Conservation (phyloP, 2,888 invertebrate species). For the Dendrolimus pini region DNA sequence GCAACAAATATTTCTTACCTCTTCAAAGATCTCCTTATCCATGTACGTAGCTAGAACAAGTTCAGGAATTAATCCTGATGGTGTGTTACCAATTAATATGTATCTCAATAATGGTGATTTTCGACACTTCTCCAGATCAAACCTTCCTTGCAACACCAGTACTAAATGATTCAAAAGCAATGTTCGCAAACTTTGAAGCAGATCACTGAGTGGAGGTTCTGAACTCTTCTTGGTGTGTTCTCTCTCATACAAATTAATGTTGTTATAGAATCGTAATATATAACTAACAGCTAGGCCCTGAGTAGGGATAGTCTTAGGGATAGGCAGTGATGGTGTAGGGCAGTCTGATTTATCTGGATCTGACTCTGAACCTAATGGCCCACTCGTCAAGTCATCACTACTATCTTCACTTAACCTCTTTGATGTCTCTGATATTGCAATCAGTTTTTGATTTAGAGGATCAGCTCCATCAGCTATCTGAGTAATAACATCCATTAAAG, state of each 20-base stretch:
- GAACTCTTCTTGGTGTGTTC: slow-evolving; percentile 86
- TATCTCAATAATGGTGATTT: slow-evolving; percentile 82
- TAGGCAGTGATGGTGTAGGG: slow-evolving; percentile 60
- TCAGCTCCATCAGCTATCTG: slow-evolving; percentile 76
- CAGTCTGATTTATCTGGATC: slow-evolving; percentile 58
- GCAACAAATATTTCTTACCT: slow-evolving; percentile 34
- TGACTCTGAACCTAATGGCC: slow-evolving; percentile 43
- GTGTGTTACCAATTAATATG: slow-evolving; percentile 82
- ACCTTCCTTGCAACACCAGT: slow-evolving; percentile 73
- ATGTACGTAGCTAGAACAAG: slow-evolving; percentile 78
- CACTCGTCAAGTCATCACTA: slow-evolving; percentile 53
- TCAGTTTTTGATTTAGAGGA: slow-evolving; percentile 72
- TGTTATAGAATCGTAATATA: slow-evolving; percentile 77
- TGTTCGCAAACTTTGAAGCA: slow-evolving; percentile 76
- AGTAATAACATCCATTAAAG: slow-evolving; percentile 80
- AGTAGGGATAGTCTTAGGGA: slow-evolving; percentile 54
- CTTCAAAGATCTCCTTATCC: slow-evolving; percentile 76
- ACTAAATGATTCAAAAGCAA: slow-evolving; percentile 76
- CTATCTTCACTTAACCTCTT: slow-evolving; percentile 65
- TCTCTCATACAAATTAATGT: slow-evolving; percentile 84
- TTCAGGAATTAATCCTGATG: slow-evolving; percentile 84
- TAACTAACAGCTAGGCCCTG: slow-evolving; percentile 67
- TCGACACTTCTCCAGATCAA: slow-evolving; percentile 67
- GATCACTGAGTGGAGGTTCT: slow-evolving; percentile 82
- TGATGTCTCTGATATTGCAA: slow-evolving; percentile 56